These are phyloP conservation scores for Peromyscus melanophrys DNA, from an alignment of 2,797 vertebrate genomes.

Conservation along the genomic window DNA sequence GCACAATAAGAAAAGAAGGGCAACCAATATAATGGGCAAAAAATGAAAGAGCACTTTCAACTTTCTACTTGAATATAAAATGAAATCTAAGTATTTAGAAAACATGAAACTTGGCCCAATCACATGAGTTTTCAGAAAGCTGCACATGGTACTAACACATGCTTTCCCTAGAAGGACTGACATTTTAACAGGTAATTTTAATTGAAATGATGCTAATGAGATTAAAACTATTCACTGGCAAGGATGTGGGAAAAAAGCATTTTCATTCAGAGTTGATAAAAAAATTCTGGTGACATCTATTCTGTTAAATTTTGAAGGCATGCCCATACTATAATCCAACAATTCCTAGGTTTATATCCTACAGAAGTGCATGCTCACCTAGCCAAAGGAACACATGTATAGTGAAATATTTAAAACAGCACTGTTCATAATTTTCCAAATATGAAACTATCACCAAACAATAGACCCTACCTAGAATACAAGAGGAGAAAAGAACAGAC, in stretches of 20 bases:
- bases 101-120: conserved; percentile 27
- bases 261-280: not conserved
- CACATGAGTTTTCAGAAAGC: conserved; percentile 17
- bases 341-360: not conserved
- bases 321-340: not conserved
- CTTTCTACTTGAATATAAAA: not conserved
- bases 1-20: conserved; percentile 13
- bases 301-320: conserved; percentile 43
- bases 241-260: conserved; percentile 45
- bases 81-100: conserved; percentile 6
- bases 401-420: conserved; percentile 25
- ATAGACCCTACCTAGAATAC: not conserved
- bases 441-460: not conserved
- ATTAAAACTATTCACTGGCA: conserved; percentile 46
- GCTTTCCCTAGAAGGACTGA: not conserved
- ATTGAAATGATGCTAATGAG: conserved; percentile 57
- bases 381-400: conserved; percentile 11
- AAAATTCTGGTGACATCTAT: not conserved
- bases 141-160: not conserved
- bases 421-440: conserved; percentile 10
- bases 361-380: not conserved
- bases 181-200: conserved; percentile 38
- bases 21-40: conserved; percentile 13
- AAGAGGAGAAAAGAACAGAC: not conserved
- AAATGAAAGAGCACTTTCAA: not conserved